These are phyloP conservation scores for Nothoprocta pentlandii DNA, from an alignment of 2,113 vertebrate genomes.

Conservation along the genomic window DNA sequence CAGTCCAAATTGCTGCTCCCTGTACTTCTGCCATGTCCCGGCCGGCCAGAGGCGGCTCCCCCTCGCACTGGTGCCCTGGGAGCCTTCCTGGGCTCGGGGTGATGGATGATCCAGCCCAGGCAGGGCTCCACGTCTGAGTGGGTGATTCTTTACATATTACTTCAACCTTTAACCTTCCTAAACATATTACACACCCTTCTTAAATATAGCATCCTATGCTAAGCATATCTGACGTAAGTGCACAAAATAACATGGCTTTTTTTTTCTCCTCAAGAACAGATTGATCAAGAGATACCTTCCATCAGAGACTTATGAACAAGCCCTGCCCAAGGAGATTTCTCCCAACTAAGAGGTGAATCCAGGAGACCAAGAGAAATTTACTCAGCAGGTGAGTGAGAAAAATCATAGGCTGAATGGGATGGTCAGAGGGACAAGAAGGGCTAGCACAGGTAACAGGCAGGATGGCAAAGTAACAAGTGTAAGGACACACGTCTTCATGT, in stretches of 20 bases:
- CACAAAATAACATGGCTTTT: too few species aligned
- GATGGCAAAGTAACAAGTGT: neutral
- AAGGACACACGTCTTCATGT: neutral
- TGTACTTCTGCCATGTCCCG: too few species aligned
- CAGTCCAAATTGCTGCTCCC: too few species aligned
- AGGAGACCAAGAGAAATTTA: slow-evolving; percentile 18
- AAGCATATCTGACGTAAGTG: too few species aligned
- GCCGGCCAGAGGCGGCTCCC: too few species aligned
- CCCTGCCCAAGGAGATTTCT: slow-evolving; percentile 25
- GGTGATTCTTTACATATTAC: neutral
- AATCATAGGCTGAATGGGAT: slow-evolving; percentile 50
- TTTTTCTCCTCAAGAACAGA: neutral
- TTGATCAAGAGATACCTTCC: neutral
- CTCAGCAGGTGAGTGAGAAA: slow-evolving; percentile 35
- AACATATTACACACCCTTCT: neutral
- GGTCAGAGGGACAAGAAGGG: slow-evolving; percentile 10
- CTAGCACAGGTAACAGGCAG: neutral
- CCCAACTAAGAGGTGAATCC: slow-evolving; percentile 8
- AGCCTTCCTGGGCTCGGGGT: too few species aligned
- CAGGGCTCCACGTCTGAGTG: too few species aligned
- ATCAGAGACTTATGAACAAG: neutral
- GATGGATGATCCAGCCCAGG: too few species aligned
- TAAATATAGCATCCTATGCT: neutral
- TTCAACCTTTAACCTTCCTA: neutral
- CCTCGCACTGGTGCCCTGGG: too few species aligned